These are phyloP conservation scores for Pteronotus mesoamericanus DNA, from an alignment of 2,797 vertebrate species.

Conservation along the genomic window DNA sequence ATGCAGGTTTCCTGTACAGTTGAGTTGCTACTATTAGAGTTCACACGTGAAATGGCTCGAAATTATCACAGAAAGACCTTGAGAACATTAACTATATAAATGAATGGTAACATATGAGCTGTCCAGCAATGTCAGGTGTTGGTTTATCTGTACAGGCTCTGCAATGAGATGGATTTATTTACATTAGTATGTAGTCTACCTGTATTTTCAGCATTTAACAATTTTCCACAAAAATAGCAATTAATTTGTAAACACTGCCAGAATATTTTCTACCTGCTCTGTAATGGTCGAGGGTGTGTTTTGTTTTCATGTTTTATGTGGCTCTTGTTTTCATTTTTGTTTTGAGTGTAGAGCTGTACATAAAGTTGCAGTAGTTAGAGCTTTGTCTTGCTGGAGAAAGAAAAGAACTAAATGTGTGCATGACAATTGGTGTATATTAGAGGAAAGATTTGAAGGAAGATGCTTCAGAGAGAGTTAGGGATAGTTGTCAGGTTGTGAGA, in stretches of 20 bases:
- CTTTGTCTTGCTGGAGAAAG: constrained; percentile 72
- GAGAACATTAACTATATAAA: constrained; percentile 71
- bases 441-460: constrained; percentile 59
- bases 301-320: constrained; percentile 59
- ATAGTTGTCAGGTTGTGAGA: background rate
- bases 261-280: constrained; percentile 78
- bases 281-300: constrained; percentile 68
- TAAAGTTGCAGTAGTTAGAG: constrained; percentile 80
- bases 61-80: constrained; percentile 75
- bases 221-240: constrained; percentile 76
- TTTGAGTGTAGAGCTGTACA: constrained; percentile 73
- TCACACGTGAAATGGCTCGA: constrained; percentile 71
- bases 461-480: constrained; percentile 50
- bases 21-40: constrained; percentile 77
- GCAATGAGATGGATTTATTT: constrained; percentile 75
- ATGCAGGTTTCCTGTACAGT: constrained; percentile 75
- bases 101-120: constrained; percentile 72
- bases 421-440: constrained; percentile 55
- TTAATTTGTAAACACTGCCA: constrained; percentile 78
- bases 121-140: constrained; percentile 76
- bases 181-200: constrained; percentile 72
- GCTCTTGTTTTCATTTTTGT: constrained; percentile 52
- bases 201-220: constrained; percentile 75
- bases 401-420: constrained; percentile 49
- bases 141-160: constrained; percentile 75